Evolutionary conservation across 2,888 invertebrate genomes (phyloP), one percentile per base, ranked within the genome.

Genomic region (Tyria jacobaeae): DNA sequence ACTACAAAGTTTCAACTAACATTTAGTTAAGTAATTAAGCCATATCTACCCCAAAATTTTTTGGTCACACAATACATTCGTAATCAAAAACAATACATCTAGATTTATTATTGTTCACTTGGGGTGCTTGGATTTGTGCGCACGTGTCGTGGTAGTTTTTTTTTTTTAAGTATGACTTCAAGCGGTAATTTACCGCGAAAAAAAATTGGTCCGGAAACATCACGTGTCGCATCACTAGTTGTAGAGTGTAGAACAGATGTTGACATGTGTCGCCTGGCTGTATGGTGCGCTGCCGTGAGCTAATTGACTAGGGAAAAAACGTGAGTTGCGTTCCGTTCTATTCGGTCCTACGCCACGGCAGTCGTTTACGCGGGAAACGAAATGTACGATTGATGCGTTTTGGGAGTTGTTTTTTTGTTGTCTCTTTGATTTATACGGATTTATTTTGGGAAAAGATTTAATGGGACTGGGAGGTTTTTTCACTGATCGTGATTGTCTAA

Each of bases 221-320:
- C n/a, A 76, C 76, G 78, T 85, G 88, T 85, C 85, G 79, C 88
- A 88, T 86, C 85, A 89, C 87, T 86, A 87, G 86, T 88, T 81
- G 86, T 87, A 85, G 88, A 91, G 89, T 82, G 88, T 87, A 84
- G 88, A 92, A 91, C 93, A 92, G 89, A 92, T 93, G 92, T 91
- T 89, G 90, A 92, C 92, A 92, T 91, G 87, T 91, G 92, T 90
- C 88, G 86, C 70, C 64, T 71, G 78, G 79, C 75, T 79, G 80
- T 80, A 83, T 82, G 80, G 78, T 78, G 80, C 73, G 75, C 75
- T 81, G 83, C 85, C 84, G 82, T 82, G 75, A 83, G 85, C 87
- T 91, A 91, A 92, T 92, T 92, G 90, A 88, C 89, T 90, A 84
- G 85, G 86, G 86, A 87, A 89, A 83, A 89, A 88, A 86, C 82